These are phyloP conservation scores for Sceloporus tristichus DNA, from an alignment of 2,113 vertebrate genomes.

Conservation along the genomic window DNA sequence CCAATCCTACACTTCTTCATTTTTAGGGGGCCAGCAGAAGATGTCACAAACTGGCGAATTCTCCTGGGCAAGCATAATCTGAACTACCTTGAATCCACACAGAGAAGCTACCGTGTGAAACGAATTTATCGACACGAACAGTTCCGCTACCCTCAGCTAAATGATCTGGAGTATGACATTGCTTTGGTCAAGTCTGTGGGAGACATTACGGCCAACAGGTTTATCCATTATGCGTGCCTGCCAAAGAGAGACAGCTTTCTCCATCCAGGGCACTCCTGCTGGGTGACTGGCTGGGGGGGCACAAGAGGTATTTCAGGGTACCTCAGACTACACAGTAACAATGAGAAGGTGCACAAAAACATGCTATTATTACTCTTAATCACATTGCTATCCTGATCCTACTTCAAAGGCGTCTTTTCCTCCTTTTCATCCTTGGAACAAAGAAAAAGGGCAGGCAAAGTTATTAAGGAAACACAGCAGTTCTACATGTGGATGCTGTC, in stretches of 20 bases:
- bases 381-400: neutral
- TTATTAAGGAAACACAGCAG: too few species aligned
- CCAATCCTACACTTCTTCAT: neutral
- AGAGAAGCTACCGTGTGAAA: constrained; percentile 74
- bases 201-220: constrained; percentile 73
- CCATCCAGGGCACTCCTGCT: constrained; percentile 77
- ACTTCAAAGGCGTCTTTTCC: neutral
- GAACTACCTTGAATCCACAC: constrained; percentile 72
- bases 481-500: too few species aligned
- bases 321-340: neutral
- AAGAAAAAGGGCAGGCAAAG: too few species aligned
- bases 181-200: constrained; percentile 79
- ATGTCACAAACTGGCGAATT: constrained; percentile 77
- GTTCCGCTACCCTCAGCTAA: constrained; percentile 77
- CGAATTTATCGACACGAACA: constrained; percentile 81
- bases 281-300: constrained; percentile 80
- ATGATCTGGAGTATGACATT: constrained; percentile 79
- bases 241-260: constrained; percentile 76
- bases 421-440: neutral
- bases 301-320: constrained; percentile 64
- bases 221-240: constrained; percentile 80
- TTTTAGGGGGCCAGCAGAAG: constrained; percentile 79
- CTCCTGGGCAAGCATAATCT: constrained; percentile 83
- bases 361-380: neutral
- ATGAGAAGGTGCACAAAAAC: neutral